phyloP scores from a whole-genome alignment of 2,113 vertebrate species.

The Daubentonia madagascariensis region DNA sequence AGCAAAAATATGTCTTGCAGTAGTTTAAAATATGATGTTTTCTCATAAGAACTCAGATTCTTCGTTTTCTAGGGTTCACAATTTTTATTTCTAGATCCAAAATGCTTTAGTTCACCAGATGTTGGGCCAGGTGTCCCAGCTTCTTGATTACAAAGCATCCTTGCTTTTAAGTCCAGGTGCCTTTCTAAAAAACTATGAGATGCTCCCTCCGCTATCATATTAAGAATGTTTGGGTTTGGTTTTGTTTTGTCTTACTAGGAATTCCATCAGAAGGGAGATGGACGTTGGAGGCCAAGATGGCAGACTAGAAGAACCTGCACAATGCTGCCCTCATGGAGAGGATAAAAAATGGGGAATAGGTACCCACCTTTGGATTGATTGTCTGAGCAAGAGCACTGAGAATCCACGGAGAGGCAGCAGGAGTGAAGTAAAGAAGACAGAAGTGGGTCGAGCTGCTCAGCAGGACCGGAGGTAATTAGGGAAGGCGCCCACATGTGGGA shows the following conservation, averaged over 20 bases:
- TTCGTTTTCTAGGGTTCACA: not conserved
- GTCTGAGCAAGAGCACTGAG: no score
- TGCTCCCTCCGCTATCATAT: not conserved
- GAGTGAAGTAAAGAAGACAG: no score
- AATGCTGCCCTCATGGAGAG: no score
- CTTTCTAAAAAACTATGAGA: not conserved
- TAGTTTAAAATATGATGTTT: not conserved
- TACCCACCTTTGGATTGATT: no score
- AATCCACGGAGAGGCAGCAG: no score
- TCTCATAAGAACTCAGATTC: not conserved
- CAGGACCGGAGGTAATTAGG: no score
- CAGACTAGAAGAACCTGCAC: no score
- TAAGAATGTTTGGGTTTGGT: not conserved
- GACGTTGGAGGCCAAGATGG: not conserved
- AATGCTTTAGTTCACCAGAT: not conserved
- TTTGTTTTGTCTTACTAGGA: constrained; percentile 3
- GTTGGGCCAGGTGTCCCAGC: not conserved
- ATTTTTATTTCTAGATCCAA: not conserved
- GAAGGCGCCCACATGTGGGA: no score
- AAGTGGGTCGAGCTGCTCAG: no score
- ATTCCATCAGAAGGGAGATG: not conserved
- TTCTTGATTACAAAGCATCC: not conserved
- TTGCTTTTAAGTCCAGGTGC: not conserved
- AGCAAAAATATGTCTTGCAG: not conserved
- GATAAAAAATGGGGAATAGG: no score